Evolutionary conservation across 2,797 vertebrate species (phyloP).

Genomic region (Ctenopoma multispine): DNA sequence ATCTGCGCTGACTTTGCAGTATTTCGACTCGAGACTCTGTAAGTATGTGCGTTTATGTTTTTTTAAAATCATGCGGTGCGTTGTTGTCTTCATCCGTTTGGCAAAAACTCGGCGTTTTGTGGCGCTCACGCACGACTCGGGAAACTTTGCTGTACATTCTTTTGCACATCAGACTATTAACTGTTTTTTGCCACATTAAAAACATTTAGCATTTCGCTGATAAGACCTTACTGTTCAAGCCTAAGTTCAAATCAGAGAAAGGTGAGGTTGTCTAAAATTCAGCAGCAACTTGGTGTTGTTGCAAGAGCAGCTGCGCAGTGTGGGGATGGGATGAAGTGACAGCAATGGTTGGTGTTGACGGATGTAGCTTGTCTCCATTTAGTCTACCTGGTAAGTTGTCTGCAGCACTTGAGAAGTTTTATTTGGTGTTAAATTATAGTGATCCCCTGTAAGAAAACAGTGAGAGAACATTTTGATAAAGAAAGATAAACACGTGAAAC

Average conservation of each 20-base stretch:
- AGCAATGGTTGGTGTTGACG: slow-evolving; percentile 15
- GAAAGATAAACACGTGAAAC: background rate
- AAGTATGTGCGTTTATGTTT: slow-evolving; percentile 57
- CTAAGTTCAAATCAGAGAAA: background rate
- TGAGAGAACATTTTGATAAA: background rate
- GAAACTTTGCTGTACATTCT: slow-evolving; percentile 6
- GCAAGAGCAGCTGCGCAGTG: background rate
- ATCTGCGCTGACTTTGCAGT: slow-evolving; percentile 37
- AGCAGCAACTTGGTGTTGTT: slow-evolving; percentile 1
- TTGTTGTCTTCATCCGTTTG: background rate
- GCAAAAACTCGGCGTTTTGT: background rate
- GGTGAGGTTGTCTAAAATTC: background rate
- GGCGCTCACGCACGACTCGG: slow-evolving; percentile 1
- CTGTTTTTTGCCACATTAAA: background rate
- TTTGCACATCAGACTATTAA: background rate
- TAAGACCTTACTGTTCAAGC: background rate
- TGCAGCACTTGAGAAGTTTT: background rate
- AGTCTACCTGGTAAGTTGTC: slow-evolving; percentile 2
- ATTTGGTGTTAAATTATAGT: background rate
- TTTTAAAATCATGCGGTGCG: background rate
- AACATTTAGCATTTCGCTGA: background rate
- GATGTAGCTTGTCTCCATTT: slow-evolving; percentile 9
- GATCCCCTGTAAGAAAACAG: background rate
- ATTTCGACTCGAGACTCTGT: slow-evolving; percentile 29
- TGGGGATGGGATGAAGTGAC: slow-evolving; percentile 23